Base-by-base conservation (phyloP, 2,797 vertebrate species). In the Acrossocheilus fasciatus region DNA sequence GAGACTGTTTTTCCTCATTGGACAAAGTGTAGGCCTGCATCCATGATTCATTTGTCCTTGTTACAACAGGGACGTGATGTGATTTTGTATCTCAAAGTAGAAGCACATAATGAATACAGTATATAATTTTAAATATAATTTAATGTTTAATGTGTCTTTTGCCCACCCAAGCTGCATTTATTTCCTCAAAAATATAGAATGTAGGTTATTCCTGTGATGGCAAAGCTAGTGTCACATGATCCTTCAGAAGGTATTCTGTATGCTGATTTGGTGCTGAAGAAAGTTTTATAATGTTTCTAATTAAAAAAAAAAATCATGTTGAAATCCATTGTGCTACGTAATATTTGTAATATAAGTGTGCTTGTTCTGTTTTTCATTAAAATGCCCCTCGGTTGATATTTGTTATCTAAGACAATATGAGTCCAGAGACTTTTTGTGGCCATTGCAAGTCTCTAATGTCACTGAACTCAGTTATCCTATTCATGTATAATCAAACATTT, bases 11-110 rank as follows among this genome's bases (percentile, higher is more conserved):
- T 81, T 52, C 18, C 47, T 23, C 23, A 57, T 45, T 69, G 66
- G n/a, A 82, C 45, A 30, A 75, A 45, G 66, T 66, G 52, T 66
- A 50, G 30, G 62, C 69, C 62, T 81, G 26, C 59, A 59, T 41
- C 84, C 77, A 80, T 87, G 86, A 52, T 81, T 86, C 79, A 85
- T 87, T 76, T 88, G 73, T 68, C 80, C 57, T 69, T 86, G 80
- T 88, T 81, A 84, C 83, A 41, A 74, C 26, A 52, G 34, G 20
- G 34, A 64, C 18, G n/a, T 84, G 81, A 73, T 39, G 69, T 3
- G 54, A 69, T 73, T 86, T 82, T 83, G 18, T 79, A 72, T 82
- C 43, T 26, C 23, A 85, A 39, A 77, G 79, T 47, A 84, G 62
- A 84, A 80, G 87, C 68, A 79, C 70, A 72, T 20, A 20, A 17